Evolutionary conservation across 2,888 invertebrate genomes (phyloP).

Genomic region (Phania funesta): DNA sequence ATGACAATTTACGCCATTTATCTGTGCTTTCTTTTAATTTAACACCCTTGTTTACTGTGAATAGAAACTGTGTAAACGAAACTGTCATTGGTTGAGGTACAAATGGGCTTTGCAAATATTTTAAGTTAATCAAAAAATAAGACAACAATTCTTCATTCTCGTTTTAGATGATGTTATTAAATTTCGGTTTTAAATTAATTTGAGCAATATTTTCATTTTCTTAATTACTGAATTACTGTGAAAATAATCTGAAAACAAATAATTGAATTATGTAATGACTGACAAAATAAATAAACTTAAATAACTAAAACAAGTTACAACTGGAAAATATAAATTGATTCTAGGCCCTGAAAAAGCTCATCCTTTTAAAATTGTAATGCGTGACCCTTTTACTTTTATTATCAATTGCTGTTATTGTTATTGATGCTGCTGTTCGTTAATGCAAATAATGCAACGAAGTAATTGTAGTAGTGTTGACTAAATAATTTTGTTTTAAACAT

Average conservation of each 20-base stretch:
- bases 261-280: neutral
- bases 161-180: no score
- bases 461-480: constrained; percentile 5
- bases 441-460: neutral
- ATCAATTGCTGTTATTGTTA: neutral
- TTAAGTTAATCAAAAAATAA: no score
- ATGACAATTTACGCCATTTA: no score
- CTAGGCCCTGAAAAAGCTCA: neutral
- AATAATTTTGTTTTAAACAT: constrained; percentile 3
- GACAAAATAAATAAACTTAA: constrained; percentile 8
- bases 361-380: constrained; percentile 51
- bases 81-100: no score
- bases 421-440: constrained; percentile 46
- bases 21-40: no score
- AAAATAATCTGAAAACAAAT: constrained; percentile 1
- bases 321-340: neutral
- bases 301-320: neutral
- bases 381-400: constrained; percentile 52
- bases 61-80: no score
- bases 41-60: no score
- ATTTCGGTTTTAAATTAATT: neutral
- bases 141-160: no score
- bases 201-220: constrained; percentile 31
- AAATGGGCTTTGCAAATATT: no score
- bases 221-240: constrained; percentile 13